phyloP scores from a whole-genome alignment of 2,888 invertebrate genomes.

The Malacosoma neustria region DNA sequence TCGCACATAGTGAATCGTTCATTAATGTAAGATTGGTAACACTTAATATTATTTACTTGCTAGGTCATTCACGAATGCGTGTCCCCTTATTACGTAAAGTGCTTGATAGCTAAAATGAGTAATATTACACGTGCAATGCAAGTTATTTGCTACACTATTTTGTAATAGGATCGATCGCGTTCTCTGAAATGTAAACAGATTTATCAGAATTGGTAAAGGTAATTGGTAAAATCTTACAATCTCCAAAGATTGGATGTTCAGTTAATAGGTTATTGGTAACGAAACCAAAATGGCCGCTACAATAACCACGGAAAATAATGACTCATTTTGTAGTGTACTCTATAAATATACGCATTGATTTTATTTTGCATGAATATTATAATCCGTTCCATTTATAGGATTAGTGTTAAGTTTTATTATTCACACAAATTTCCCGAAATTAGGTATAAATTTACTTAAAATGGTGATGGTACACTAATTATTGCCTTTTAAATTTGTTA shows the following conservation, averaged over 20 bases:
- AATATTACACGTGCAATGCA: slow-evolving; percentile 53
- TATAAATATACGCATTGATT: neutral
- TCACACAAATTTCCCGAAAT: no score
- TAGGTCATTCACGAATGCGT: slow-evolving; percentile 62
- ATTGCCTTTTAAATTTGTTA: neutral
- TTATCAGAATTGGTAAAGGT: neutral
- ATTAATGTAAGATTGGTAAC: slow-evolving; percentile 76
- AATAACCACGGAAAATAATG: slow-evolving; percentile 11
- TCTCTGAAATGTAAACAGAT: slow-evolving; percentile 4
- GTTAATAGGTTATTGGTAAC: neutral
- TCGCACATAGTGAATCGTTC: slow-evolving; percentile 75
- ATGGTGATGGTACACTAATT: neutral
- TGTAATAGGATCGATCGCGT: slow-evolving; percentile 15
- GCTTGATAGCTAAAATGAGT: slow-evolving; percentile 49
- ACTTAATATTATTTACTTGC: slow-evolving; percentile 67
- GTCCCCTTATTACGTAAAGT: slow-evolving; percentile 55
- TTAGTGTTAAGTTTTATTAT: neutral
- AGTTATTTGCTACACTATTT: slow-evolving; percentile 40
- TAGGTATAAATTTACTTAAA: neutral
- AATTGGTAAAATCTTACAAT: neutral
- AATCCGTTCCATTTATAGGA: neutral
- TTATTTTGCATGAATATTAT: slow-evolving; percentile 4
- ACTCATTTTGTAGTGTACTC: slow-evolving; percentile 7
- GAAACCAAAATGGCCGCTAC: slow-evolving; percentile 39
- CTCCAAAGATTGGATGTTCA: neutral